phyloP scores from a whole-genome alignment of 1,140 invertebrate genomes.

The Nixonia krombeini region DNA sequence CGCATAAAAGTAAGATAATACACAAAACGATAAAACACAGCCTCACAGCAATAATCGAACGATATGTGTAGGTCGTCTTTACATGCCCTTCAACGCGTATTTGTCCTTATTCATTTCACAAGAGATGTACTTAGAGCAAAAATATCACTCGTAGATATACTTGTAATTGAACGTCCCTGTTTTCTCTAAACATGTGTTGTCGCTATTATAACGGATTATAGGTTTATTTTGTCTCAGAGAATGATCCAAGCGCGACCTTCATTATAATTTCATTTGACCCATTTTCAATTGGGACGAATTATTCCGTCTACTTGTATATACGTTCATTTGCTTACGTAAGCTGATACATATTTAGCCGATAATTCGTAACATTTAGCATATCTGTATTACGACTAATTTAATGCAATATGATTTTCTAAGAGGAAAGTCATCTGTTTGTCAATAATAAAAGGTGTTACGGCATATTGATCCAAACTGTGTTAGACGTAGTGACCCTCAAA shows the following conservation, averaged over 20 bases:
- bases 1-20: constrained; percentile 47
- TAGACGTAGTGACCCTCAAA: too few relatives aligned
- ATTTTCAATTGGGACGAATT: constrained; percentile 43
- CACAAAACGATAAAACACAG: constrained; percentile 48
- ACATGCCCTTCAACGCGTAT: too few relatives aligned
- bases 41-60: constrained; percentile 47
- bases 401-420: too few relatives aligned
- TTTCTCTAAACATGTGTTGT: too few relatives aligned
- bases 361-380: constrained; percentile 41
- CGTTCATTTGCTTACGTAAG: constrained; percentile 42
- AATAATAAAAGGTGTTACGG: too few relatives aligned
- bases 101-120: neutral
- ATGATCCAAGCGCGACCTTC: constrained; percentile 51
- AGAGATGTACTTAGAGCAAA: neutral
- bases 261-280: constrained; percentile 50
- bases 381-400: too few relatives aligned
- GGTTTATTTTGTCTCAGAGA: constrained; percentile 48
- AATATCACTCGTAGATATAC: neutral
- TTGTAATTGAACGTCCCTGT: constrained; percentile 39
- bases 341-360: constrained; percentile 39
- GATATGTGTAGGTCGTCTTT: constrained; percentile 38
- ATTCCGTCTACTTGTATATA: constrained; percentile 35
- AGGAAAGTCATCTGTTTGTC: too few relatives aligned
- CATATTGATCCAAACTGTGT: too few relatives aligned
- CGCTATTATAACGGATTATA: constrained; percentile 38